These are phyloP conservation scores for Syngnathus scovelli DNA, from an alignment of 2,113 vertebrate genomes.

Conservation along the genomic window DNA sequence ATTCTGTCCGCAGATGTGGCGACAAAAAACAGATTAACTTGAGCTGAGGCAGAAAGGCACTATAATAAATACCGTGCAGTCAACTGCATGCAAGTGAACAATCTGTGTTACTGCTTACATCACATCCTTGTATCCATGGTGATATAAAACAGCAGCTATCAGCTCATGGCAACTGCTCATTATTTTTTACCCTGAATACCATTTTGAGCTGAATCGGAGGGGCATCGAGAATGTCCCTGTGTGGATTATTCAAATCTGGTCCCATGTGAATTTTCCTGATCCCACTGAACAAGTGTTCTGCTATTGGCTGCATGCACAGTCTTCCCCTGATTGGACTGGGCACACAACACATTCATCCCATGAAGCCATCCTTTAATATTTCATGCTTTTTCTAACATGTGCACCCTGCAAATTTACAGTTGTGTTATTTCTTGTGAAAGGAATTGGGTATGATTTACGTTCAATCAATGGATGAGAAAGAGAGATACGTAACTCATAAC, in stretches of 20 bases:
- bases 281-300: constrained; percentile 18
- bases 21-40: neutral
- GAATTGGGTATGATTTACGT: neutral
- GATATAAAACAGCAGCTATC: neutral
- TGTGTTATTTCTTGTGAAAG: neutral
- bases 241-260: constrained; percentile 38
- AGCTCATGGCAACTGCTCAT: neutral
- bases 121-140: neutral
- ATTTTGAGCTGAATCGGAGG: neutral
- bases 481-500: constrained; percentile 31
- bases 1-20: neutral
- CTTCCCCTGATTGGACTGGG: neutral
- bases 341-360: neutral
- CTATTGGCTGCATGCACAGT: constrained; percentile 12
- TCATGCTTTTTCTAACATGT: neutral
- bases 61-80: neutral
- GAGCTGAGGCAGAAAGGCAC: neutral
- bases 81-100: neutral
- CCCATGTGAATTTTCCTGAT: constrained; percentile 35
- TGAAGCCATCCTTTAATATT: neutral
- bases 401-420: neutral
- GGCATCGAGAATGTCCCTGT: neutral
- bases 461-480: neutral
- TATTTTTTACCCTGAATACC: neutral
- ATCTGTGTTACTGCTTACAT: neutral